Base-by-base conservation (phyloP, 1,140 invertebrate species). In the Scaptomyza hsui region DNA sequence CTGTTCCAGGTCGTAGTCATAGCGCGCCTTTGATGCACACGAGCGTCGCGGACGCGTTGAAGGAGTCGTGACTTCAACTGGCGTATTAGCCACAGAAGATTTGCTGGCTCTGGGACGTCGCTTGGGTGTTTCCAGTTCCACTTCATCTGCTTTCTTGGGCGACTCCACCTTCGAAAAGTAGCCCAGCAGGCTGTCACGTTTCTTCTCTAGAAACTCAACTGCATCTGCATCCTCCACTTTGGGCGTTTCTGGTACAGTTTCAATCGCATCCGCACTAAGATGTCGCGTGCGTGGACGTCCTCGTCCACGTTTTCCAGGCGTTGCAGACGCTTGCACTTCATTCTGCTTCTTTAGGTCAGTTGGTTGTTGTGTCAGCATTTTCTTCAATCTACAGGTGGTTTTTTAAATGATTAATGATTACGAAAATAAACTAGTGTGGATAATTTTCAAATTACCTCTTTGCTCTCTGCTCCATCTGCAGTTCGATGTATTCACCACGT, bases 101-200 rank as follows among this genome's bases (percentile, higher is more conserved):
- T 75, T 82, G 3, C 26, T 24, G 1, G 44, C 42, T 4, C 60
- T 63, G 1, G 71, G 47, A 9, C 83, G 35, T 0, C 82, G 71
- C 4, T 75, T 88, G 5, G 82, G 82, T 13, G 80, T 89, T 12
- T 85, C 80, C 15, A 65, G 29, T n/a, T 15, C 15, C 15, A 10
- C 12, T 49, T 67, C 44, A 3, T 15, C 4, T 7, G 56, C 2
- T n/a, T 56, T 70, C 41, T 78, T 80, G 4, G 90, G 76, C 7
- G 90, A 77, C 19, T 72, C 75, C 51, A 85, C 81, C 52, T 89
- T 89, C 32, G 92, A 83, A 78, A 93, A 94, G 85, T 94, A 94
- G 57, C 92, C 91, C n/a, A 93, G 72, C 73, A 94, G 91, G 62
- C 93, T 93, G 80, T 93, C 93, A 18, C 92, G 92, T 74, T 94